phyloP scores from a whole-genome alignment of 2,888 invertebrate genomes.

The Graphium colonna region DNA sequence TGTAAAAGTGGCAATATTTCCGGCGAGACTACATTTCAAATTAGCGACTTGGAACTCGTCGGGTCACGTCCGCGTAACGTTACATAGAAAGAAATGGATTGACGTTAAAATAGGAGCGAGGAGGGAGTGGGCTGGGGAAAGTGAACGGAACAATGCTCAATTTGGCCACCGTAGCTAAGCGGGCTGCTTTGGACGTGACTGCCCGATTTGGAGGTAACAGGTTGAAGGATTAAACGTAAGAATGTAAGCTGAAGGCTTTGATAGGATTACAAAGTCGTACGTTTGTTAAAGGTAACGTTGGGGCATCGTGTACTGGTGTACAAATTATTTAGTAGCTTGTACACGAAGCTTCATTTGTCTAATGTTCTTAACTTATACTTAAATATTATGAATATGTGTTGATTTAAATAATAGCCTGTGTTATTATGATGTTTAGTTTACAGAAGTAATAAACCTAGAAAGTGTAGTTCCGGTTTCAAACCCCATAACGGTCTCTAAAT shows the following conservation, averaged over 20 bases:
- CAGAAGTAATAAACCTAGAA: too few relatives aligned
- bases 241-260: conserved; percentile 1
- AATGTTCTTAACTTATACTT: too few relatives aligned
- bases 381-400: too few relatives aligned
- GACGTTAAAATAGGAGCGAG: conserved; percentile 16
- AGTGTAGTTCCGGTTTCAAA: too few relatives aligned
- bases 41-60: conserved; percentile 52
- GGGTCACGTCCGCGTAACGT: conserved; percentile 53
- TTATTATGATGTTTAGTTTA: too few relatives aligned
- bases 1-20: conserved; percentile 17
- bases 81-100: conserved; percentile 24
- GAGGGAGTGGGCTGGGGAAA: conserved; percentile 10
- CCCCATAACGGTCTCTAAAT: too few relatives aligned
- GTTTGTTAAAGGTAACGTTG: too few relatives aligned
- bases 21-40: conserved; percentile 43
- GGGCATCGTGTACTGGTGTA: too few relatives aligned
- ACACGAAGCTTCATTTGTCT: too few relatives aligned
- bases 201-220: conserved; percentile 19
- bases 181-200: conserved; percentile 21
- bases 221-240: conserved; percentile 19
- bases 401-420: too few relatives aligned
- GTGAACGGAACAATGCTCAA: conserved; percentile 24
- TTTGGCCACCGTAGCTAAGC: conserved; percentile 16
- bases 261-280: background rate
- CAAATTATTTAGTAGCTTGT: too few relatives aligned